Conservation (phyloP, 2,113 vertebrate genomes). For the Prunella fulvescens region DNA sequence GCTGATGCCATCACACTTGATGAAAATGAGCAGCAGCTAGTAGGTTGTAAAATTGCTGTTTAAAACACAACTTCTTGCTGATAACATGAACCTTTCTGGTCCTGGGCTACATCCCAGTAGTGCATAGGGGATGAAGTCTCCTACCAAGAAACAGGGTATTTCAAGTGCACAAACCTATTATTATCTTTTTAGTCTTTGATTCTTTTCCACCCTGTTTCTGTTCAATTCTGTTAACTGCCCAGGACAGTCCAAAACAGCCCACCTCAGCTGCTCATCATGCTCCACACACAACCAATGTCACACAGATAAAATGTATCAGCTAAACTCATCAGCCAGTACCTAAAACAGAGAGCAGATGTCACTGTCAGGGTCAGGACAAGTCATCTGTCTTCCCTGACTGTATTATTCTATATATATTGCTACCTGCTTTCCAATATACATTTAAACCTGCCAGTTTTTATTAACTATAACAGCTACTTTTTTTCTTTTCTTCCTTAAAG, state of each 20-base stretch:
- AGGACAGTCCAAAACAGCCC: background rate
- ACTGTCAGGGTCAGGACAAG: background rate
- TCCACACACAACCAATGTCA: accelerated
- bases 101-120: background rate
- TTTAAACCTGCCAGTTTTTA: background rate
- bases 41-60: background rate
- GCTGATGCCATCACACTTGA: background rate
- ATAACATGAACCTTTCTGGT: background rate
- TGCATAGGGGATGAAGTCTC: background rate
- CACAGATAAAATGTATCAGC: background rate
- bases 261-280: background rate
- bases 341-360: background rate
- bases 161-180: background rate
- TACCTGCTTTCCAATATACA: background rate
- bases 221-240: background rate
- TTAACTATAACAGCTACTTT: background rate
- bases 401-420: background rate
- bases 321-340: background rate
- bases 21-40: background rate
- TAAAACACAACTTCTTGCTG: background rate
- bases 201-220: background rate
- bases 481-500: background rate
- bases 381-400: background rate
- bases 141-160: background rate
- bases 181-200: background rate